A percentile compares a stretch with the other conserved stretches of the same genome.
Conservation (phyloP, 1,140 invertebrate genomes). For the Heterodera carotae region DNA sequence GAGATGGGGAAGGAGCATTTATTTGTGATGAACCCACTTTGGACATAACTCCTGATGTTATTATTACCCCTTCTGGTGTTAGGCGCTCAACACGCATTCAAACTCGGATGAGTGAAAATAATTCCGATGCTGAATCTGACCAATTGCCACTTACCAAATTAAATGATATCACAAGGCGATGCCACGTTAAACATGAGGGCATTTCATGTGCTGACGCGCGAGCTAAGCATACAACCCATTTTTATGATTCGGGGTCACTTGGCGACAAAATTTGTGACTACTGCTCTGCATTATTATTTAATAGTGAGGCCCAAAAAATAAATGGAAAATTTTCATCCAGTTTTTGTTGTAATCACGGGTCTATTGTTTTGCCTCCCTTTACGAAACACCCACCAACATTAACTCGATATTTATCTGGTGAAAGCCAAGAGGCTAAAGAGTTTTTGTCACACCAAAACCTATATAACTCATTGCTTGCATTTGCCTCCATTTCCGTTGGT, state of each 20-base stretch:
- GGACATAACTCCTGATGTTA: no score
- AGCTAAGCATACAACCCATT: background rate
- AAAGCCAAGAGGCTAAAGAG: background rate
- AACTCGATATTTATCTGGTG: background rate
- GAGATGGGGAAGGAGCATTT: no score
- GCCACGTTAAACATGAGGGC: no score
- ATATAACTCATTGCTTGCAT: conserved; percentile 9
- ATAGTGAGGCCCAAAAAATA: background rate
- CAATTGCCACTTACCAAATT: no score
- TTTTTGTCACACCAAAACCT: background rate
- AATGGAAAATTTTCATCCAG: background rate
- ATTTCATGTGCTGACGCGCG: background rate
- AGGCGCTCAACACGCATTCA: no score
- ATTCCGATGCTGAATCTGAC: no score
- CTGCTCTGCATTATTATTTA: background rate
- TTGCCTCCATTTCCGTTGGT: conserved; percentile 11
- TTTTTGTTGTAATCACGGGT: background rate
- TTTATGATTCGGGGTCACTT: conserved; percentile 2
- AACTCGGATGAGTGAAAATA: background rate
- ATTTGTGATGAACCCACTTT: no score
- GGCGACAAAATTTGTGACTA: background rate
- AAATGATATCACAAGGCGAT: no score
- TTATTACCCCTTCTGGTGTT: no score
- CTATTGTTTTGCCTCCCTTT: background rate
- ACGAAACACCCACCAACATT: background rate